Base-by-base conservation (phyloP, 2,797 vertebrate genomes). In the Linurgus olivaceus region DNA sequence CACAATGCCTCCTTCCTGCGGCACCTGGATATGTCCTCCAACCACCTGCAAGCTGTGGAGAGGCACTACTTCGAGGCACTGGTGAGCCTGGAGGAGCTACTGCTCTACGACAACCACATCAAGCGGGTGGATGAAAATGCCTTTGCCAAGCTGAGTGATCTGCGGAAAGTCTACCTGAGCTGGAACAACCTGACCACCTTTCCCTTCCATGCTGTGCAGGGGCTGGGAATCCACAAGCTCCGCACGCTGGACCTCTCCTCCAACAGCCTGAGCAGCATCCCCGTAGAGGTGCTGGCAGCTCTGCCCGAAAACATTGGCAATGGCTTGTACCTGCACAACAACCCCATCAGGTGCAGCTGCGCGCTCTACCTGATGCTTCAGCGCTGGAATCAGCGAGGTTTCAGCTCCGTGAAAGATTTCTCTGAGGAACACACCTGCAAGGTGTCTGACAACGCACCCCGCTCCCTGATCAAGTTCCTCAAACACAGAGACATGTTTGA, bases 271-370 rank as follows among this genome's bases (percentile, higher is more conserved):
- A 91, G 94, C 68, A 98, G 90, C 68, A 88, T 99, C 54, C 98
- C 98, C 0, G 90, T 99, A 45, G 96, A 98, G 12, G 97, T 98
- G 26, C 97, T 99, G 28, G 90, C 93, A 0, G 87, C 96, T 5
- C 91, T 99, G 81, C 99, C 99, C 0, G 91, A 68, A 17, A 95
- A 96, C 3, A 70, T 99, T n/a, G 98, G 99, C 97, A 97, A 98
- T 0, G 98, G 98, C 31, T 98, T 99, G 29, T 99, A 98, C 95
- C 96, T 99, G 75, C 99, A 99, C 97, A 98, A 99, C 97, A 99
- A 99, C 96, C 98, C 99, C 0, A 88, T 99, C 93, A 94, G 93
- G 68, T 99, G 99, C 10, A 98, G 98, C 89, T 99, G 99, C 91
- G 94, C 96, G 0, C 98, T 99, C 92, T 99, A 98, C 62, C 88